A percentile compares a stretch with the other conserved stretches of the same genome.
Conservation (phyloP, 2,888 invertebrate genomes). For the Folsomia manolachei region DNA sequence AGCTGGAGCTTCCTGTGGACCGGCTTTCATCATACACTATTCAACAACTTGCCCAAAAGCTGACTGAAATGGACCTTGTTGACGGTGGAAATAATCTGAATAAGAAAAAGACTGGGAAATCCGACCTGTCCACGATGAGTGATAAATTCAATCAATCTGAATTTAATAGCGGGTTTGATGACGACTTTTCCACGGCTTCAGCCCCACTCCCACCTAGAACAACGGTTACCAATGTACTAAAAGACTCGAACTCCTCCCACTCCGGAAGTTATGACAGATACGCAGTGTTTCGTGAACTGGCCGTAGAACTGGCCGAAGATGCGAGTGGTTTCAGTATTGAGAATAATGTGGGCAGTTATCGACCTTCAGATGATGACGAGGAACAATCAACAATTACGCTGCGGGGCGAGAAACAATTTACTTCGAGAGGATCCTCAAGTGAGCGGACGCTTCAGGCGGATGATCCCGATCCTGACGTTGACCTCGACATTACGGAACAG, state of each 20-base stretch:
- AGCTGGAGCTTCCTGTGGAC: conserved; percentile 71
- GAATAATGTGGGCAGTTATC: conserved; percentile 21
- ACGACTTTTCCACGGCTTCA: conserved; percentile 56
- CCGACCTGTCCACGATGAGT: conserved; percentile 45
- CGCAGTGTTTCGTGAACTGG: conserved; percentile 78
- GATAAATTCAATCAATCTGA: background rate
- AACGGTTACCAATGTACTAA: background rate
- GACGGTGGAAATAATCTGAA: conserved; percentile 55
- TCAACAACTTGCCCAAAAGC: conserved; percentile 77
- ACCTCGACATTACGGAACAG: conserved; percentile 19
- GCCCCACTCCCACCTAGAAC: conserved; percentile 51
- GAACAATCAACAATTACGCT: conserved; percentile 38
- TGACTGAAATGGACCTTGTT: conserved; percentile 60
- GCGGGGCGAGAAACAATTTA: conserved; percentile 38
- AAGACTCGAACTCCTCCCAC: background rate
- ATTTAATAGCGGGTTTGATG: conserved; percentile 40
- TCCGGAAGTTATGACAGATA: conserved; percentile 66
- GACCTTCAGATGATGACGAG: conserved; percentile 52
- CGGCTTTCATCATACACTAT: conserved; percentile 81
- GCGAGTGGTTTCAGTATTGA: conserved; percentile 48
- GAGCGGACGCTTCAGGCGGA: conserved; percentile 49
- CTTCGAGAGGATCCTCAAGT: conserved; percentile 44
- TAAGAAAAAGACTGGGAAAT: conserved; percentile 52
- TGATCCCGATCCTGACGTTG: too few species aligned
- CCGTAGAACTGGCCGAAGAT: conserved; percentile 77